Conservation (phyloP, 2,888 invertebrate species). For the Caenorhabditis sp. region DNA sequence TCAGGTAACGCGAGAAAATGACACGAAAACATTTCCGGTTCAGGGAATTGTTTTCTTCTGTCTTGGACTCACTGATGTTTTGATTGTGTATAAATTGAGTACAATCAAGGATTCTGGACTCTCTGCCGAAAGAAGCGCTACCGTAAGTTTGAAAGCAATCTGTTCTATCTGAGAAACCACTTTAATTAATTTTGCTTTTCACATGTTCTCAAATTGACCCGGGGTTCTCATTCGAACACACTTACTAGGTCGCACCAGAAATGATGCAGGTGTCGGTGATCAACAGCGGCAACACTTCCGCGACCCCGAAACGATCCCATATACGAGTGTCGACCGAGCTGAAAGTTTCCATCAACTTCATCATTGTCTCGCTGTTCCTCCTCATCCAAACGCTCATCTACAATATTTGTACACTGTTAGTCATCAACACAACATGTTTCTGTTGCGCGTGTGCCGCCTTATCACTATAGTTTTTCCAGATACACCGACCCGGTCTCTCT, state of each 20-base stretch:
- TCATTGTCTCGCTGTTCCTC: constrained; percentile 52
- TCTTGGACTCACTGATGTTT: constrained; percentile 42
- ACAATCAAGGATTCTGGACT: constrained; percentile 42
- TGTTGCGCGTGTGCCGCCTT: constrained; percentile 9
- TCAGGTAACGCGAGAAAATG: constrained; percentile 25
- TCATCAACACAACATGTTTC: constrained; percentile 23
- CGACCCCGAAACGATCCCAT: constrained; percentile 8
- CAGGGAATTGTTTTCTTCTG: constrained; percentile 52
- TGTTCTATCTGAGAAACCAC: constrained; percentile 6
- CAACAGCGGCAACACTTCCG: constrained; percentile 15
- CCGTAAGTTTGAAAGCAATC: constrained; percentile 19
- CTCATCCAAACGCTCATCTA: constrained; percentile 55
- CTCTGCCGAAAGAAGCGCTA: constrained; percentile 32
- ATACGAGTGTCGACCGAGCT: constrained; percentile 42
- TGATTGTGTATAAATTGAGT: constrained; percentile 56
- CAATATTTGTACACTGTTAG: constrained; percentile 56
- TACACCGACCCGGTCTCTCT: constrained; percentile 30
- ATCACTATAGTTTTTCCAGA: too few species aligned
- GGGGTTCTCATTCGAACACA: constrained; percentile 5
- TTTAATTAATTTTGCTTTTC: constrained; percentile 16
- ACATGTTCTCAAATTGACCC: neutral
- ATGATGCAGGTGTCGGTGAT: constrained; percentile 55
- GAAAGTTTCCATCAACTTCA: constrained; percentile 58
- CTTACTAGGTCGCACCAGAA: constrained; percentile 40
- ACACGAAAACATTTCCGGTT: neutral